Base-by-base conservation (phyloP, 2,797 vertebrate species). In the Phyllotis vaccarum region DNA sequence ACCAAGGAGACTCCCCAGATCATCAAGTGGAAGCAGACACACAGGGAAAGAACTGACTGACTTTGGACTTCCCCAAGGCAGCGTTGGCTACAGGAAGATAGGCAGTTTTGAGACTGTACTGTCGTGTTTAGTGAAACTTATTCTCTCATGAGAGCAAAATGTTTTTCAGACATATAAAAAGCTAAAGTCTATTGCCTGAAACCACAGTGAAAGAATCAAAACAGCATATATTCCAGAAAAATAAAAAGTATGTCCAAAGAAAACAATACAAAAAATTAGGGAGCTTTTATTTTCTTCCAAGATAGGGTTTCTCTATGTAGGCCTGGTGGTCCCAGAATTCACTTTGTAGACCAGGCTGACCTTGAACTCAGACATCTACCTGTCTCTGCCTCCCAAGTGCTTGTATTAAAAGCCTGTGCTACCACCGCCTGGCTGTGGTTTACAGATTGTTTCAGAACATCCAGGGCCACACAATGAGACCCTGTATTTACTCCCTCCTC, bases 231-330 rank as follows among this genome's bases (percentile, higher is more conserved):
- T 83, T 56, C 2, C 27, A 96, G 52, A 8, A 86, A 89, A 95
- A 89, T 60, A 21, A 64, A 70, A 92, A 89, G 43, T 43, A 90
- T 24, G 21, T 4, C 2, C 58, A 52, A 64, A 31, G 64, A 83
- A 88, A 88, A 91, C 86, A 16, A 60, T 88, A 52, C n/a, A 94
- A 72, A 46, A 95, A 92, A 78, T 81, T n/a, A 88, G 7, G 2
- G 8, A 8, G 52, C 19, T 85, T 31, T 29, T 78, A n/a, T n/a
- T n/a, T 37, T 10, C 1, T 3, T 21, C 37, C 37, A 40, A 72
- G 70, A 72, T 72, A 72, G 37, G 68, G 5, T 22, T 40, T 40
- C 68, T 72, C 37, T 72, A 19, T 72, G n/a, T 72, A 72, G 10
- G 9, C 21, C 21, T 72, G 70, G 3, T n/a, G 37, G n/a, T 72